Conservation (phyloP, 2,888 invertebrate species). For the Campoplex capitator region DNA sequence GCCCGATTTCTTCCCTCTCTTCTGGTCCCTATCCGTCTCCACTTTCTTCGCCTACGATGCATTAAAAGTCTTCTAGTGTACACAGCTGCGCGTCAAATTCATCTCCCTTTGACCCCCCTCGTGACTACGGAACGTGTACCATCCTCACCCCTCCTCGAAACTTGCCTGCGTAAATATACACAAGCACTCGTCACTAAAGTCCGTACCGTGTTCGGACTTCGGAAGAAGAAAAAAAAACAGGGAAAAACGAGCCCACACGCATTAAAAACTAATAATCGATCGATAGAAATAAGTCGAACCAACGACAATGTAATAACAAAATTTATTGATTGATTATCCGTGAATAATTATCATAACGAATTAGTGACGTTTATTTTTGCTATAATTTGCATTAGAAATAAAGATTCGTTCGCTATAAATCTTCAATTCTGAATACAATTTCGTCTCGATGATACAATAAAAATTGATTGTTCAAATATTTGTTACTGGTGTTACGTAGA, state of each 20-base stretch:
- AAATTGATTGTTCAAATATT: neutral
- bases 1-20: constrained; percentile 12
- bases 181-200: constrained; percentile 41
- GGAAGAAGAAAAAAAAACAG: constrained; percentile 47
- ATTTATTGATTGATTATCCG: neutral
- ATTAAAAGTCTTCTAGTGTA: constrained; percentile 80
- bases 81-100: constrained; percentile 84
- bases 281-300: neutral
- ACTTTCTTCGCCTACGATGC: constrained; percentile 70
- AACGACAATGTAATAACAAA: neutral
- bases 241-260: constrained; percentile 61
- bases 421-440: neutral
- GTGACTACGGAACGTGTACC: constrained; percentile 72
- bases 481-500: neutral
- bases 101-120: constrained; percentile 76
- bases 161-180: constrained; percentile 22
- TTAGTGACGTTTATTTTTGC: neutral
- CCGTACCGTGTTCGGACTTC: constrained; percentile 33
- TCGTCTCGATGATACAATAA: neutral
- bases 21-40: constrained; percentile 50
- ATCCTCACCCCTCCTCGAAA: constrained; percentile 69
- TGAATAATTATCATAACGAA: constrained; percentile 11
- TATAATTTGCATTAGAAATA: neutral
- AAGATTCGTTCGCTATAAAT: neutral
- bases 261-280: constrained; percentile 80